These are phyloP conservation scores for Calypte anna DNA, from an alignment of 2,113 vertebrate species.

Conservation along the genomic window DNA sequence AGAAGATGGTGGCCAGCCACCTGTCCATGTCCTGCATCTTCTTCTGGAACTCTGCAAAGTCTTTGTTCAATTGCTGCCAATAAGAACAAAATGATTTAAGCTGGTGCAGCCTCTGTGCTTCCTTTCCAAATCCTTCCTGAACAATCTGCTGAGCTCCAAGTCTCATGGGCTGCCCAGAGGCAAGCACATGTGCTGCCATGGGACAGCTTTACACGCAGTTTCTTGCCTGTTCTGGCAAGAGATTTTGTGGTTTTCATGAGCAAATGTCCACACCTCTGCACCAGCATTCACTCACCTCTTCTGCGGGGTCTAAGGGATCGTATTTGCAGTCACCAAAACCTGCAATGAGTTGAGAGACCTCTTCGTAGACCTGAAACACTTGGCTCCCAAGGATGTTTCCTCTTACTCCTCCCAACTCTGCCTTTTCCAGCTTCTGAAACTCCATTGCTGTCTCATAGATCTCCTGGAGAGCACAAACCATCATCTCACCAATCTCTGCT, in stretches of 20 bases:
- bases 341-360: conserved; percentile 76
- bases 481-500: accelerated
- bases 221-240: accelerated
- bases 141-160: neutral
- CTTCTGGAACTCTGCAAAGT: conserved; percentile 74
- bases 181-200: accelerated
- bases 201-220: neutral
- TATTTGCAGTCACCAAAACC: conserved; percentile 74
- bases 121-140: neutral
- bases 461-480: conserved; percentile 44
- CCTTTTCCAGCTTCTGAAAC: conserved; percentile 79
- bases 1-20: conserved; percentile 77
- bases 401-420: conserved; percentile 71
- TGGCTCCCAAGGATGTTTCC: conserved; percentile 63
- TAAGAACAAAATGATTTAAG: neutral
- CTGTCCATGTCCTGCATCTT: conserved; percentile 76
- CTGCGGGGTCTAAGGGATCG: conserved; percentile 74
- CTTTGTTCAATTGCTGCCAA: conserved; percentile 69
- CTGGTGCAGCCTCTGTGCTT: accelerated
- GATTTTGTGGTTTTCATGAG: neutral
- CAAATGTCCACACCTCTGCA: neutral
- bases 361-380: conserved; percentile 71
- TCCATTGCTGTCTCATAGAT: conserved; percentile 69
- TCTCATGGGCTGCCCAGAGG: accelerated
- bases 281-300: conserved; percentile 63